phyloP scores from a whole-genome alignment of 2,888 invertebrate species.

The Andrena bucephala region DNA sequence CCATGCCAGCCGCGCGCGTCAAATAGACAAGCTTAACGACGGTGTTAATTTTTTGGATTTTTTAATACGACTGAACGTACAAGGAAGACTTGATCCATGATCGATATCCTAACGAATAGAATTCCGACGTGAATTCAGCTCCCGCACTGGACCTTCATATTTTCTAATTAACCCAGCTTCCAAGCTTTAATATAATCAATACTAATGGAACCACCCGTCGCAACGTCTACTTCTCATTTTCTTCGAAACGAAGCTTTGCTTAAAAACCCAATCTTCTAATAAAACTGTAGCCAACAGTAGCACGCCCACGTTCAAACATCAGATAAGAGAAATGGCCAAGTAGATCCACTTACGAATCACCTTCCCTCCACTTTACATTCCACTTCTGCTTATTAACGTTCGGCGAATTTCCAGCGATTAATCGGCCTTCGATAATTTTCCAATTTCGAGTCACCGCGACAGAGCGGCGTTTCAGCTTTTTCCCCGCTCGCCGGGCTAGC shows the following conservation, averaged over 20 bases:
- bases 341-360: constrained; percentile 2
- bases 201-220: too few species aligned
- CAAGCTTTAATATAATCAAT: too few species aligned
- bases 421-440: constrained; percentile 48
- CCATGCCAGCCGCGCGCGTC: not conserved
- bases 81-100: not conserved
- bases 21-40: constrained; percentile 10
- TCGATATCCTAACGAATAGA: constrained; percentile 2
- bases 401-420: constrained; percentile 41
- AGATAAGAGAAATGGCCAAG: not conserved
- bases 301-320: too few species aligned
- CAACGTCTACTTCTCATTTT: too few species aligned
- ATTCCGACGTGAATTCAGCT: not conserved
- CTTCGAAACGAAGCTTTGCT: too few species aligned
- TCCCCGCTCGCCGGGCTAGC: not conserved
- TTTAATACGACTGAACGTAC: not conserved
- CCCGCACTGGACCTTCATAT: too few species aligned
- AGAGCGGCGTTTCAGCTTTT: not conserved
- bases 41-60: constrained; percentile 14
- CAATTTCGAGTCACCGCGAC: constrained; percentile 42
- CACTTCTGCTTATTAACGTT: constrained; percentile 18
- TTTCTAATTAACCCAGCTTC: too few species aligned
- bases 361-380: not conserved
- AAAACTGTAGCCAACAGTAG: too few species aligned
- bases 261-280: too few species aligned